Conservation (phyloP, 2,888 invertebrate species). For the Callinectes sapidus region DNA sequence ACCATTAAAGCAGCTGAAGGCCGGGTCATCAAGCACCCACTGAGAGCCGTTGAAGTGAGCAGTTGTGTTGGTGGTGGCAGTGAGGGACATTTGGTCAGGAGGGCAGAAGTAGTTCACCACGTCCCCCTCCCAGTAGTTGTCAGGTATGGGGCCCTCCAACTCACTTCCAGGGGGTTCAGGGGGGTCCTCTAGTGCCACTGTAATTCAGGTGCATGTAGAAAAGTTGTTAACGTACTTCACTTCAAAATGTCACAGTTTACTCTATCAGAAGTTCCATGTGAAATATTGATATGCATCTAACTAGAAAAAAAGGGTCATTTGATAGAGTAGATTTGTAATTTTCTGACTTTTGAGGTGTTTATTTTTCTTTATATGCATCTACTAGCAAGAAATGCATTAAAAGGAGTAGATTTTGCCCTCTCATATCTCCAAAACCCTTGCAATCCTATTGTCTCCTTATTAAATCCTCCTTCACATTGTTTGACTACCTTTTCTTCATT, state of each 20-base stretch:
- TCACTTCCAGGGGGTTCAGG: background rate
- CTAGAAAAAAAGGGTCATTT: too few species aligned
- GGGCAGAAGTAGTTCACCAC: slow-evolving; percentile 22
- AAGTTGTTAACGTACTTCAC: background rate
- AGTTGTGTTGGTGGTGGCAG: slow-evolving; percentile 19
- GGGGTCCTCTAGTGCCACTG: background rate
- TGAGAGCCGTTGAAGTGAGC: slow-evolving; percentile 40
- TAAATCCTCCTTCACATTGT: too few species aligned
- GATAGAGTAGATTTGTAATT: background rate
- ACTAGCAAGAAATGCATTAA: too few species aligned
- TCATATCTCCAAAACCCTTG: too few species aligned
- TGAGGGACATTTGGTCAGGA: background rate
- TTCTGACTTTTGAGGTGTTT: background rate
- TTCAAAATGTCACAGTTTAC: too few species aligned
- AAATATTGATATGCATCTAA: too few species aligned
- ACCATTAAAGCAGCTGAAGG: slow-evolving; percentile 32
- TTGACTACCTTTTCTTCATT: too few species aligned
- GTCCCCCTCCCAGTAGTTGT: slow-evolving; percentile 15
- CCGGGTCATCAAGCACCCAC: slow-evolving; percentile 39
- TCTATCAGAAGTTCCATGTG: too few species aligned
- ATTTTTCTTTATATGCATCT: background rate
- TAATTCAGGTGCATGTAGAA: background rate
- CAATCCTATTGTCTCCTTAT: too few species aligned
- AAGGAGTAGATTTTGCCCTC: too few species aligned
- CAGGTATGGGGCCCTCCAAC: background rate